These are phyloP conservation scores for Pedetes capensis DNA, from an alignment of 2,113 vertebrate species.

Conservation along the genomic window DNA sequence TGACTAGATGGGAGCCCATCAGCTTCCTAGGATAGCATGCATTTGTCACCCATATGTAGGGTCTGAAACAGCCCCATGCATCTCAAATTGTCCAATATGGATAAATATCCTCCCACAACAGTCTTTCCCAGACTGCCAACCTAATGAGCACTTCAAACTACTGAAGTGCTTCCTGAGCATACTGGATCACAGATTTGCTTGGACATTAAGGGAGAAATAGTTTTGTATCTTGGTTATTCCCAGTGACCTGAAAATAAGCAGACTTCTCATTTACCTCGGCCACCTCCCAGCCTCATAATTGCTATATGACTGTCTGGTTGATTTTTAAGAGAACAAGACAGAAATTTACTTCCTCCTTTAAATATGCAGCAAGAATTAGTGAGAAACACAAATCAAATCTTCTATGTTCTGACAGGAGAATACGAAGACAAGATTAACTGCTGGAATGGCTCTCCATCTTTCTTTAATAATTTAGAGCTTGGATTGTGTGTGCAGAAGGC, in stretches of 20 bases:
- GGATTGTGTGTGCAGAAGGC: conserved; percentile 65
- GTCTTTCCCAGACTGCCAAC: not conserved
- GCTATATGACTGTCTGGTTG: not conserved
- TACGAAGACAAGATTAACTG: conserved; percentile 40
- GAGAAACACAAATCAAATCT: not conserved
- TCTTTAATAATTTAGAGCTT: conserved; percentile 67
- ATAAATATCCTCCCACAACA: no score
- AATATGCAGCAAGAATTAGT: not conserved
- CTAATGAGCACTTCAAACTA: not conserved
- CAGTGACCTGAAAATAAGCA: not conserved
- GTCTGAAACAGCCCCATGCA: no score
- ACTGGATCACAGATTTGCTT: not conserved
- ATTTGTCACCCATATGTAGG: accelerated
- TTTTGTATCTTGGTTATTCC: not conserved
- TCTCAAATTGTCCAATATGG: not conserved
- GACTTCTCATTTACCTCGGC: not conserved
- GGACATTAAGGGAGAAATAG: not conserved
- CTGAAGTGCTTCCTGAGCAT: not conserved
- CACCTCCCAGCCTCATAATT: not conserved
- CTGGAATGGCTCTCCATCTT: not conserved
- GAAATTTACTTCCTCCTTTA: not conserved
- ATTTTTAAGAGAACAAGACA: not conserved
- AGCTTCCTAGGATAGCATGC: accelerated
- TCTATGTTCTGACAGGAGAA: not conserved
- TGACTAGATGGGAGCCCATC: no score